phyloP scores from a whole-genome alignment of 2,888 invertebrate genomes.

The Hyppa rectilinea region DNA sequence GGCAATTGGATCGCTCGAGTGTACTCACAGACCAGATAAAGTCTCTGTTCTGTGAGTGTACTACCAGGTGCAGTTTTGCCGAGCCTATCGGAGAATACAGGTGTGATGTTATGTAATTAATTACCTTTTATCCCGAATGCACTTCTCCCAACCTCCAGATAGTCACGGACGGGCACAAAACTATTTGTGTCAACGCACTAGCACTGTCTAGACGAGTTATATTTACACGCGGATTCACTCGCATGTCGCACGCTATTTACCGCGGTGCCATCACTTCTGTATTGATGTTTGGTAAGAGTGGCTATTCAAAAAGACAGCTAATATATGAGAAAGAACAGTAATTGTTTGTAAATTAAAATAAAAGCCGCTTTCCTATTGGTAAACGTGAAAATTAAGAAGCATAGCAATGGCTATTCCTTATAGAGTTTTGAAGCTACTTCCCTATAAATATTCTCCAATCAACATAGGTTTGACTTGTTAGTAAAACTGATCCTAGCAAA shows the following conservation, averaged over 20 bases:
- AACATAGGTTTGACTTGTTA: background rate
- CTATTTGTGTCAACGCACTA: constrained; percentile 73
- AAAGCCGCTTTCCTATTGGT: background rate
- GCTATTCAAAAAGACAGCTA: constrained; percentile 15
- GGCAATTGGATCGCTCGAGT: no score
- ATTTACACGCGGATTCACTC: constrained; percentile 68
- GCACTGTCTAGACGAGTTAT: constrained; percentile 79
- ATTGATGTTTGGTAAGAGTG: constrained; percentile 24
- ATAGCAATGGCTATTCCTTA: background rate
- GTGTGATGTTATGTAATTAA: no score
- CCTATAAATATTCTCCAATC: background rate
- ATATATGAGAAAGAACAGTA: background rate
- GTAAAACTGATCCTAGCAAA: background rate
- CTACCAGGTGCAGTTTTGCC: no score
- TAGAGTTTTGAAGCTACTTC: background rate
- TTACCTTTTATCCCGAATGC: constrained; percentile 30
- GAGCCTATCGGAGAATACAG: no score
- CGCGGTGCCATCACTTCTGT: constrained; percentile 41
- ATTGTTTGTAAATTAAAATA: background rate
- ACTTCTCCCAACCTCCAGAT: constrained; percentile 47
- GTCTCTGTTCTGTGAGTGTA: no score
- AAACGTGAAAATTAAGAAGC: background rate
- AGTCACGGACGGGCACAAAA: constrained; percentile 49
- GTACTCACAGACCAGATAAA: no score
- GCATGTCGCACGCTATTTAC: constrained; percentile 59